Conservation (phyloP, 2,888 invertebrate species). For the Ischnus inquisitorius region DNA sequence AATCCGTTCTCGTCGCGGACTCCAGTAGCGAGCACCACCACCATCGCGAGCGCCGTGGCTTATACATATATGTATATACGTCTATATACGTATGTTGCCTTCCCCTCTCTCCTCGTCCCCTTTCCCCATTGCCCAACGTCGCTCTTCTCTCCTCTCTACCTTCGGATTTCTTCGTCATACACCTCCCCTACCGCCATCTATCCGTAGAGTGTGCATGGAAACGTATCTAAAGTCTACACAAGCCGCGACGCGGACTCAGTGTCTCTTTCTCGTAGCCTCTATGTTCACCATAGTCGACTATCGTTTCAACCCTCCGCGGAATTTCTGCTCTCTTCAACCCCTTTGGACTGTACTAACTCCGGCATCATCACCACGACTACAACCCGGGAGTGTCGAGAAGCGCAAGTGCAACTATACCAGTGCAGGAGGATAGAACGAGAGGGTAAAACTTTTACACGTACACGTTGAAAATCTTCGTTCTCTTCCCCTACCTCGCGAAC, state of each 20-base stretch:
- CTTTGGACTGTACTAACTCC: background rate
- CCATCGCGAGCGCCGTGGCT: slow-evolving; percentile 60
- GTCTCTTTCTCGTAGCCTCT: slow-evolving; percentile 9
- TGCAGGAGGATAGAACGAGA: slow-evolving; percentile 15
- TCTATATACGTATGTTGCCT: slow-evolving; percentile 25
- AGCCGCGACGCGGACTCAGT: slow-evolving; percentile 22
- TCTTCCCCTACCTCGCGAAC: background rate
- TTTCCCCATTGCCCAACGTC: slow-evolving; percentile 38
- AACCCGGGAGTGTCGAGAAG: background rate
- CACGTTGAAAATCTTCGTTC: slow-evolving; percentile 1
- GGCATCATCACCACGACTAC: slow-evolving; percentile 11
- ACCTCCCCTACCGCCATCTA: slow-evolving; percentile 27
- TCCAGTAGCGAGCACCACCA: slow-evolving; percentile 67
- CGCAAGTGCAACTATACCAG: slow-evolving; percentile 18
- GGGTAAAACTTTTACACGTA: slow-evolving; percentile 23
- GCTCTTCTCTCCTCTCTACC: slow-evolving; percentile 46
- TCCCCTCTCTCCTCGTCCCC: slow-evolving; percentile 26
- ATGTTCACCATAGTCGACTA: background rate
- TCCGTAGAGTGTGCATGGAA: background rate
- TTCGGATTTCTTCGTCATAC: slow-evolving; percentile 36
- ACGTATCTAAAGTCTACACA: slow-evolving; percentile 21
- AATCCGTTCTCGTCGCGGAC: slow-evolving; percentile 64
- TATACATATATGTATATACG: slow-evolving; percentile 13
- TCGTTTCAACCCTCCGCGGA: slow-evolving; percentile 1
- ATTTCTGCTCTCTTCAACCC: slow-evolving; percentile 4